Conservation (phyloP, 2,113 vertebrate species). For the Catharus fuscescens region DNA sequence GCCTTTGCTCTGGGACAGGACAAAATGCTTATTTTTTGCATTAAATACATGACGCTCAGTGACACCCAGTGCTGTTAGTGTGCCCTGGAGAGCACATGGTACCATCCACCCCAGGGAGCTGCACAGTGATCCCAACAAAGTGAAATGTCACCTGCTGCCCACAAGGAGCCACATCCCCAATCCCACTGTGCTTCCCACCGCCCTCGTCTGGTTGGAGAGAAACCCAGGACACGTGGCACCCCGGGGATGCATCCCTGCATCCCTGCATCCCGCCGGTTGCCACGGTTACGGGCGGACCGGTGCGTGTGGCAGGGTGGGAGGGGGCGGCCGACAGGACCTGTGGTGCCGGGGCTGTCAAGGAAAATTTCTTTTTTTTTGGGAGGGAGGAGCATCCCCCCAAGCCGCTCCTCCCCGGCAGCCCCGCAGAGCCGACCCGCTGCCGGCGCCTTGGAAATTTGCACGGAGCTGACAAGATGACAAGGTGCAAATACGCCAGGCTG, state of each 20-base stretch:
- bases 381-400: not conserved
- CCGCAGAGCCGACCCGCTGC: not conserved
- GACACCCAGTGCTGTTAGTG: not conserved
- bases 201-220: not conserved
- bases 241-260: not conserved
- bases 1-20: not conserved
- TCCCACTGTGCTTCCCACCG: not conserved
- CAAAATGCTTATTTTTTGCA: not conserved
- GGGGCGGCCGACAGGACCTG: not conserved
- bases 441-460: constrained; percentile 8
- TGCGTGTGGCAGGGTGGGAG: not conserved
- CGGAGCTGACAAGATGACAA: constrained; percentile 63
- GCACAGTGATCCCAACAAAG: accelerated
- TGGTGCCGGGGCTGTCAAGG: not conserved
- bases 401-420: not conserved
- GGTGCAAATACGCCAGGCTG: constrained; percentile 51
- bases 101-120: not conserved
- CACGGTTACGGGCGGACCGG: constrained; percentile 2
- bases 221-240: not conserved
- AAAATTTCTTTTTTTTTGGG: not conserved
- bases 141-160: not conserved
- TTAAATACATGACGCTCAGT: not conserved
- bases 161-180: not conserved
- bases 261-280: constrained; percentile 26
- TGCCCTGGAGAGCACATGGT: not conserved